Base-by-base conservation (phyloP, 53 echinoderm and acorn worm species). In the Actinopyga echinites region DNA sequence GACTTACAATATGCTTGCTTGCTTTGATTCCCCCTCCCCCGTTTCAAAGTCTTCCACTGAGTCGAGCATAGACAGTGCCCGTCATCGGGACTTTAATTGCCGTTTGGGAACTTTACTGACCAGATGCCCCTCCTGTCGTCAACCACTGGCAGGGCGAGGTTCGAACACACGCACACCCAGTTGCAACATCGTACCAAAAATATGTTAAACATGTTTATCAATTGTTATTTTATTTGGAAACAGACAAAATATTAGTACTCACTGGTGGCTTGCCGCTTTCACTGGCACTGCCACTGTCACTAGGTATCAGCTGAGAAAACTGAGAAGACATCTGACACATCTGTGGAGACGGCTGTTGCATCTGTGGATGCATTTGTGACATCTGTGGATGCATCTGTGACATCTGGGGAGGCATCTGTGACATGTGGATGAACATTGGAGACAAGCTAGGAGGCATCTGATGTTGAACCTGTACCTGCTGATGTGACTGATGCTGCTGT, bases 371-470 rank as follows among this genome's bases (percentile, higher is more conserved):
- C 66, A 65, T 65, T 32, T 29, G 31, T 9, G 66, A 65, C 66
- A 65, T 65, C 4, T 4, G 66, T 65, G 29, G 4, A 13, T 5
- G 15, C 66, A 65, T 26, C 59, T 5, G 29, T 9, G 66, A 65
- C 66, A 65, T 13, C 66, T 65, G 31, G 66, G 15, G 66, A 65
- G 66, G 33, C 15, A 65, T 65, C 66, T 65, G 40, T 6, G 40
- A 40, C 8, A 40, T 23, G 15, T 6, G 66, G 33, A 26, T 65
- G 33, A 65, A 65, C 66, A 65, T 65, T 26, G 66, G 30, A 65
- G 66, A 65, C 66, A 65, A 5, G 22, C 66, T 32, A 65, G 4
- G 68, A 67, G 34, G 30, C 68, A 17, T 67, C 34, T 8, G 68
- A 67, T 67, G 68, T 67, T 30, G 68, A 25, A 29, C 58, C 58